Base-by-base conservation (phyloP, 30 jellyfish, hydroid and myxozoan genomes). In the Turritopsis rubra region DNA sequence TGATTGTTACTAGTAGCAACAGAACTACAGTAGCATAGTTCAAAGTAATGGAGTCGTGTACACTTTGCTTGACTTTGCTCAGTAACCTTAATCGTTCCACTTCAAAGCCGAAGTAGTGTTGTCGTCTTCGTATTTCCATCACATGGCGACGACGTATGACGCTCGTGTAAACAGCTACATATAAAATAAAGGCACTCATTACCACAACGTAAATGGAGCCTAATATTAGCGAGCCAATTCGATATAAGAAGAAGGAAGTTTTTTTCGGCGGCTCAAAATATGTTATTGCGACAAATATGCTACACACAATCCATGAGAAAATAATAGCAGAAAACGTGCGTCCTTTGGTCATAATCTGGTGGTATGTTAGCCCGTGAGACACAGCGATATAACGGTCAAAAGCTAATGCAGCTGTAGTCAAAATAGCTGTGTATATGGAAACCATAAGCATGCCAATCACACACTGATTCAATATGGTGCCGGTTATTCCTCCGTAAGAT, bases 321-420 rank as follows among this genome's bases (percentile, higher is more conserved):
- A 68, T 9, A 0, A 68, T n/a, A 7, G 77, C 77, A 19, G 19
- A n/a, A n/a, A 68, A n/a, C 30, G 77, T 68, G 30, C 30, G 28
- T 7, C 30, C 19, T 19, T 16, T n/a, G 31, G 77, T 68, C 77
- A 68, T 68, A 7, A 68, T 68, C 77, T 68, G 77, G 19, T 27
- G 28, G 19, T 68, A 68, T 19, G 31, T 17, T 68, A 68, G 19
- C 28, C 31, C 28, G 30, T 68, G 19, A 8, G 77, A 23, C 0
- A 68, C 77, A n/a, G 77, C 77, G 19, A 68, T 22, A 27, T 68
- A 68, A n/a, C 77, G 77, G 30, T 68, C 77, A 68, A 68, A 68
- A 8, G 77, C 28, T 19, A 68, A 22, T 27, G 30, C 28, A 68
- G 77, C 77, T 7, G 31, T 68, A 0, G 77, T 68, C 31, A n/a